Evolutionary conservation across 1,140 invertebrate genomes (phyloP).

Genomic region (Glossosoma conforme): DNA sequence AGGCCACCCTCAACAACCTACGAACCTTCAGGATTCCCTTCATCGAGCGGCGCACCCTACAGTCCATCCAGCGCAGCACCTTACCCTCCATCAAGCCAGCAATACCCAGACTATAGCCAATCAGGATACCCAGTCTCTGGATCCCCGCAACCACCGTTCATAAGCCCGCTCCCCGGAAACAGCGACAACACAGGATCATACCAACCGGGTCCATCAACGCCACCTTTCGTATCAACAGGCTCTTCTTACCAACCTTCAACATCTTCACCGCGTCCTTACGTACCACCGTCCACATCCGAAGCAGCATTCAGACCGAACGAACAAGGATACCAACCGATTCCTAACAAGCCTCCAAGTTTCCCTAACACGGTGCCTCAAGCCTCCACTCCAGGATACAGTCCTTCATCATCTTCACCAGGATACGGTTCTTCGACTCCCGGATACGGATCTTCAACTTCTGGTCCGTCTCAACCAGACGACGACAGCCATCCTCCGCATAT

Average conservation of each 20-base stretch:
- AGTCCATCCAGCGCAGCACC: constrained; percentile 36
- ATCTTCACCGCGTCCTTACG: constrained; percentile 14
- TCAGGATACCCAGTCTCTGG: constrained; percentile 37
- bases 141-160: constrained; percentile 33
- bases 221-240: neutral
- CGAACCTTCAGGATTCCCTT: constrained; percentile 36
- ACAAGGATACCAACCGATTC: constrained; percentile 26
- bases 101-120: constrained; percentile 30
- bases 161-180: constrained; percentile 17
- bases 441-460: constrained; percentile 2
- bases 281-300: constrained; percentile 10
- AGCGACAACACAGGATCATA: constrained; percentile 27
- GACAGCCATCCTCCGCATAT: constrained; percentile 69
- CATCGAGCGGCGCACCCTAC: constrained; percentile 38
- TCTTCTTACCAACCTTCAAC: constrained; percentile 37
- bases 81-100: constrained; percentile 35
- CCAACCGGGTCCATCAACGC: constrained; percentile 25
- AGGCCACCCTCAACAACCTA: constrained; percentile 29
- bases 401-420: constrained; percentile 9
- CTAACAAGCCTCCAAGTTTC: constrained; percentile 19
- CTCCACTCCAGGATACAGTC: constrained; percentile 8
- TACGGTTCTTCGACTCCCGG: constrained; percentile 7
- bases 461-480: constrained; percentile 6
- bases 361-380: constrained; percentile 8
- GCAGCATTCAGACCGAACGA: constrained; percentile 2